Percentiles rank a stretch among this genome's conserved stretches.
These are phyloP conservation scores for Tamias sibiricus DNA, from an alignment of 2,113 vertebrate genomes.

Conservation along the genomic window DNA sequence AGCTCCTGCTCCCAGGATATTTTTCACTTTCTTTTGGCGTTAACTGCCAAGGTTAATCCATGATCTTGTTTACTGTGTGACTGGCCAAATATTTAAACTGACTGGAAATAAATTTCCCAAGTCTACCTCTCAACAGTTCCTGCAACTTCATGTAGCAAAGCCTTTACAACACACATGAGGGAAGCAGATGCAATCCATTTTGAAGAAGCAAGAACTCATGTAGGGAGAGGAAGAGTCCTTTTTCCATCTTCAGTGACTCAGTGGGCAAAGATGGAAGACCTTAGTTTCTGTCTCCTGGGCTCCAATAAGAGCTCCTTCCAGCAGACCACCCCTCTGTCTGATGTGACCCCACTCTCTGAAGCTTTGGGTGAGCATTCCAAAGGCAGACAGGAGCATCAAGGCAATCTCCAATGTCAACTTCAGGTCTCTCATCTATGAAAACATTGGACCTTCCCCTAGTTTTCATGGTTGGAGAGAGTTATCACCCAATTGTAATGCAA, in stretches of 20 bases:
- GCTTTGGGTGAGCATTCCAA: background rate
- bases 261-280: background rate
- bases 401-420: background rate
- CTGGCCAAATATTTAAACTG: slow-evolving; percentile 58
- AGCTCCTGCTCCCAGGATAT: background rate
- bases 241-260: background rate
- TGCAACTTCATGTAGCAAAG: background rate
- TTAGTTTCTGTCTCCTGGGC: background rate
- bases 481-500: background rate
- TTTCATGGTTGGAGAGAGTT: background rate
- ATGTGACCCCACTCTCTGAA: background rate
- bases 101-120: slow-evolving; percentile 27
- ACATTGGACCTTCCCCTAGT: background rate
- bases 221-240: background rate
- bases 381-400: background rate
- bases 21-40: background rate
- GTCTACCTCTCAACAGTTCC: background rate
- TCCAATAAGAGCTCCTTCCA: background rate
- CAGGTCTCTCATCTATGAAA: background rate
- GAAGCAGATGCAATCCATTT: background rate
- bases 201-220: background rate
- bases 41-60: slow-evolving; percentile 56
- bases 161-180: background rate
- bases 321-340: background rate
- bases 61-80: slow-evolving; percentile 37